Percentiles rank a stretch among this genome's conserved stretches.
Conservation (phyloP, 2,797 vertebrate genomes). For the Ciconia nigra region DNA sequence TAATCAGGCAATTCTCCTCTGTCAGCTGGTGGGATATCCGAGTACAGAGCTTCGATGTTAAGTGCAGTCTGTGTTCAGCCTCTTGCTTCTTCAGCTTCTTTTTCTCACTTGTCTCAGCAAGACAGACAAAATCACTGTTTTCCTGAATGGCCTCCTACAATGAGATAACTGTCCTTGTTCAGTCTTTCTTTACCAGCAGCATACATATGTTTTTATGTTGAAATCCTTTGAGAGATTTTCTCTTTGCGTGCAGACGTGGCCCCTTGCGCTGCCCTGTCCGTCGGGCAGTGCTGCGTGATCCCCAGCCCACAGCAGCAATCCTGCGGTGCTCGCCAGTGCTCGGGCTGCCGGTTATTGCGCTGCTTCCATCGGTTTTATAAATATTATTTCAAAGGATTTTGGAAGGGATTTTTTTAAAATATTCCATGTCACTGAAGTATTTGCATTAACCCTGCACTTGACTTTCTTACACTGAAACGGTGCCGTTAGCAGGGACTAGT, state of each 20-base stretch:
- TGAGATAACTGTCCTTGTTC: not conserved
- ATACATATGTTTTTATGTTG: not conserved
- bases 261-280: accelerated
- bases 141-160: not conserved
- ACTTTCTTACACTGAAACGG: not conserved
- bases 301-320: not conserved
- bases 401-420: not conserved
- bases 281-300: not conserved
- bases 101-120: not conserved
- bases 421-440: not conserved
- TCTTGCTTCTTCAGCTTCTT: not conserved
- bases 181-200: not conserved
- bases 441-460: not conserved
- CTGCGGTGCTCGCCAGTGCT: not conserved
- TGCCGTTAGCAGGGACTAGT: not conserved
- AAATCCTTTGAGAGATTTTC: not conserved
- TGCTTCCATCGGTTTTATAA: not conserved
- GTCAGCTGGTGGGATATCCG: not conserved
- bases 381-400: not conserved
- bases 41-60: not conserved
- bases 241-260: accelerated
- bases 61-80: not conserved
- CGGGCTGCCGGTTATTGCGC: not conserved
- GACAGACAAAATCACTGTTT: not conserved
- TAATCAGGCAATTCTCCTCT: not conserved